A percentile compares a stretch with the other conserved stretches of the same genome.
phyloP scores from a whole-genome alignment of 2,113 vertebrate genomes.

The Telmatochromis sp. region DNA sequence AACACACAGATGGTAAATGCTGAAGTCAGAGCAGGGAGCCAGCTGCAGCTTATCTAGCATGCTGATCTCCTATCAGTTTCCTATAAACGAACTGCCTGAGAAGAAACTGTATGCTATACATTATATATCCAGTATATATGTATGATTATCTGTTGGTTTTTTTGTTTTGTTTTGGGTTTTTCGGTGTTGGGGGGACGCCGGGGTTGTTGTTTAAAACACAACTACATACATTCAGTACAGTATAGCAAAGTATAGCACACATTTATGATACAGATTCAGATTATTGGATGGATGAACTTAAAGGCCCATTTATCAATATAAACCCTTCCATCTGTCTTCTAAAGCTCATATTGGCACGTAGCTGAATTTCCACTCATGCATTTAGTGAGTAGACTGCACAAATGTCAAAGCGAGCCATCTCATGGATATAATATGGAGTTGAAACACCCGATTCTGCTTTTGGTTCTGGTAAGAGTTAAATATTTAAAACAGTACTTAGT shows the following conservation, averaged over 20 bases:
- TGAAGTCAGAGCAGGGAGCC: background rate
- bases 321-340: background rate
- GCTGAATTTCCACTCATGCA: background rate
- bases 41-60: background rate
- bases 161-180: background rate
- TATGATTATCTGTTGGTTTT: background rate
- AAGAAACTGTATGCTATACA: background rate
- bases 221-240: background rate
- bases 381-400: background rate
- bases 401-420: background rate
- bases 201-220: background rate
- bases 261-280: background rate
- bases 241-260: background rate
- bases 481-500: background rate
- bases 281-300: background rate
- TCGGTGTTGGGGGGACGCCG: rapidly evolving
- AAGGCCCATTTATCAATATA: background rate
- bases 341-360: background rate
- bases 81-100: background rate
- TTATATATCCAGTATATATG: background rate
- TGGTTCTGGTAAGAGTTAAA: background rate
- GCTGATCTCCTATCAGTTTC: background rate
- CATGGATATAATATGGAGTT: background rate
- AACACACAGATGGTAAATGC: background rate
- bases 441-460: background rate